Base-by-base conservation (phyloP, 2,797 vertebrate species). In the Galago senegalensis region DNA sequence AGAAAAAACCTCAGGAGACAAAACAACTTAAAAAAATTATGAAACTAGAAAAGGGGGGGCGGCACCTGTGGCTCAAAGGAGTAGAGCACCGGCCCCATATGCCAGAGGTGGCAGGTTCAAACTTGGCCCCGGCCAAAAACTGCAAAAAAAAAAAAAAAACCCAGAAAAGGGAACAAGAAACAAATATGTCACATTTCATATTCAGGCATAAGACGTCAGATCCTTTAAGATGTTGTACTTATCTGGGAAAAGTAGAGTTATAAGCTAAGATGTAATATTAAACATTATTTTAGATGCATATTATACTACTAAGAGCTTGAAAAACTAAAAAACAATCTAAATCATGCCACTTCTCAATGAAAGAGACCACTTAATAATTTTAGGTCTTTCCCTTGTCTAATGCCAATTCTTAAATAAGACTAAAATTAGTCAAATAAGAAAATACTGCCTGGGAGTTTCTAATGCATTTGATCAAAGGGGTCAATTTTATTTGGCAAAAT, bases 291-390 rank as follows among this genome's bases (percentile, higher is more conserved):
- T 80, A 93, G 63, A 91, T 58, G 20, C 31, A 69, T 61, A 21
- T 58, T 63, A 87, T 12, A 84, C 10, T 67, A 76, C 20, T 58
- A 87, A 92, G 40, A 40, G 23, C 14, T 92, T 89, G 12, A 73
- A 40, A 92, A 92, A 79, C 60, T 49, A 46, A 70, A 92, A 92
- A 61, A 73, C 43, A 73, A 56, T 76, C 70, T 81, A 65, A 73
- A 87, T 87, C 31, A 63, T 76, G 13, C 49, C 49, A 90, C 12
- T 94, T 25, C 61, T 91, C 27, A 65, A 5, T 31, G 75, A 91
- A 95, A 93, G n/a, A 60, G 17, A 89, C 87, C 25, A 87, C 49
- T 92, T 89, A 56, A 60, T 89, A 46, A 65, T 85, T 87, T 96
- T 89, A 81, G 29, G 53, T 29, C 37, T 73, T 89, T 34, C 43